Evolutionary conservation across 2,888 invertebrate species (phyloP), one percentile per base, ranked within the genome.

Genomic region (Atethmia centrago): DNA sequence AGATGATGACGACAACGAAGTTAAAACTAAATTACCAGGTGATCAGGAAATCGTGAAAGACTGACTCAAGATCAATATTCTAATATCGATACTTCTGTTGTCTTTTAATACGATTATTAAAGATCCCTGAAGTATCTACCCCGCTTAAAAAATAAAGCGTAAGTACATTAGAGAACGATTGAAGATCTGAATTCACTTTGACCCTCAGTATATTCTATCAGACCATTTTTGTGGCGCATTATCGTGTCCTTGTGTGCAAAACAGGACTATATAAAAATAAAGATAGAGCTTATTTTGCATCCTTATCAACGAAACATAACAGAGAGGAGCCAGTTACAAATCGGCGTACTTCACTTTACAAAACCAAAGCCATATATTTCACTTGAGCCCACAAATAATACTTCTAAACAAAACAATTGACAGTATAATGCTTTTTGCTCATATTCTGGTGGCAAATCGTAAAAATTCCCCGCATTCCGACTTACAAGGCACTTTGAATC

Each of bases 401-500:
- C 74, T 72, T 71, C 74, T 81, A 81, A 83, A 77, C 73, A 84
- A 85, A 77, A 82, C 81, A 85, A 82, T 84, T 85, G 82, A 82
- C 84, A 85, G 75, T 78, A 82, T 84, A 84, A 82, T 83, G 64
- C 80, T 83, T 83, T 88, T 88, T 90, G 71, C 77, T 86, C 79
- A 79, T 82, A 80, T 87, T 85, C 87, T 87, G 87, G 88, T 93
- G 91, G 89, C 86, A 90, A 93, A 93, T 96, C 95, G 95, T 95
- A 95, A 94, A 95, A 94, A 95, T 95, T 92, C 94, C 87, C 85
- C 81, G 88, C 93, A 94, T 96, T 93, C 93, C 90, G 91, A 92
- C 94, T 93, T 95, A 94, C 93, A 89, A 93, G 91, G 91, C 93
- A 94, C 91, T 93, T 94, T 91, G 94, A 95, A 94, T 95, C 95